Evolutionary conservation across 1,140 invertebrate genomes (phyloP), one percentile per base, ranked within the genome.

Genomic region (Dendrolimus kikuchii): DNA sequence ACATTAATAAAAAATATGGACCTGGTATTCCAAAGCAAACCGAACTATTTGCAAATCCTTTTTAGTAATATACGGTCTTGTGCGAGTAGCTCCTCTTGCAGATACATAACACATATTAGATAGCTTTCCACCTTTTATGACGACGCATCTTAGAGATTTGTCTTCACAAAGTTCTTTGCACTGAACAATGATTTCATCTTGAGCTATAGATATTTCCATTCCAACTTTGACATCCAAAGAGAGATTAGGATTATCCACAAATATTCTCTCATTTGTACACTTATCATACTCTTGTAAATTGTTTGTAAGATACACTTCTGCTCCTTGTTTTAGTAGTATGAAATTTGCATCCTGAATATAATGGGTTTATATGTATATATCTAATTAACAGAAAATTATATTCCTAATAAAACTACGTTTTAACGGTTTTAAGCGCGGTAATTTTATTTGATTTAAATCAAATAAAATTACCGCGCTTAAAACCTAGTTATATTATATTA

Each of bases 11-110:
- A 40, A 38, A 50, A 9, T 6, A 6, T 9, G 42, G 61, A 81
- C 78, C 65, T 78, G 64, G 55, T 79, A 70, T 48, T 71, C 64
- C 46, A 79, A 23, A 40, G 69, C 69, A 62, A 81, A 77, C 49
- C 68, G 62, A 2, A 79, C 51, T 40, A 71, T 66, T 6, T 70
- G 53, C 7, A 68, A 57, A 59, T 81, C 78, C 42, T 67, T 71
- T 38, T 70, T 64, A 0, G 66, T 62, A 5, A 81, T 37, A 38
- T 54, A 57, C 4, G 73, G 69, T 45, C 52, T 53, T 2, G 61
- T 59, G 44, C 60, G 60, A 49, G 58, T 66, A 5, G 52, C 46
- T 8, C 64, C 59, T 54, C 69, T 64, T 7, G 68, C 53, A 48
- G 59, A 65, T 5, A 77, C 66, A 8, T 49, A 51, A 8, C 58